Evolutionary conservation across 2,888 invertebrate species (phyloP).

Genomic region (Ditula angustiorana): DNA sequence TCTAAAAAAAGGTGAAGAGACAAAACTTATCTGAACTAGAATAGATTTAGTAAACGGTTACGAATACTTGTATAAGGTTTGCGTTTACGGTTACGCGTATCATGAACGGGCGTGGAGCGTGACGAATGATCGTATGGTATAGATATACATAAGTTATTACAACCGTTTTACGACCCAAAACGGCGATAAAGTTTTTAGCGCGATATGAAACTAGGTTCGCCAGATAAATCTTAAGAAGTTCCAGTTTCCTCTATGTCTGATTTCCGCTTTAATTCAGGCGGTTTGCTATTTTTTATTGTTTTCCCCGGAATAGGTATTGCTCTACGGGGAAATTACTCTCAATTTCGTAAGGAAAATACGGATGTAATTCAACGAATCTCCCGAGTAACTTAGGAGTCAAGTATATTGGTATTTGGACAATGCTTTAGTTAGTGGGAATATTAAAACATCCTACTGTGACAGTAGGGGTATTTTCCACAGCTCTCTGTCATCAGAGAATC

Average conservation of each 20-base stretch:
- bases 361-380: constrained; percentile 5
- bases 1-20: too few species aligned
- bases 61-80: too few species aligned
- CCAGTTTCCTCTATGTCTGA: constrained; percentile 33
- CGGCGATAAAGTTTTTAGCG: constrained; percentile 46
- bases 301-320: constrained; percentile 13
- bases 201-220: constrained; percentile 46
- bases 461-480: too few species aligned
- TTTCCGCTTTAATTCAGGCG: constrained; percentile 13
- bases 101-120: not conserved
- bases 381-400: not conserved
- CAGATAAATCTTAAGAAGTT: constrained; percentile 46
- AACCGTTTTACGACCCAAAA: constrained; percentile 41
- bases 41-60: too few species aligned
- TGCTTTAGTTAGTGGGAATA: not conserved
- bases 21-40: constrained; percentile 31
- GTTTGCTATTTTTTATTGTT: constrained; percentile 27
- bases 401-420: not conserved
- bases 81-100: constrained; percentile 11
- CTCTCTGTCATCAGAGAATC: too few species aligned
- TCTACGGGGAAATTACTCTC: constrained; percentile 20
- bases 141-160: not conserved
- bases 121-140: not conserved
- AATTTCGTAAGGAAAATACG: constrained; percentile 11
- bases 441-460: too few species aligned